These are phyloP conservation scores for Dinomys branickii DNA, from an alignment of 2,113 vertebrate genomes.

Conservation along the genomic window DNA sequence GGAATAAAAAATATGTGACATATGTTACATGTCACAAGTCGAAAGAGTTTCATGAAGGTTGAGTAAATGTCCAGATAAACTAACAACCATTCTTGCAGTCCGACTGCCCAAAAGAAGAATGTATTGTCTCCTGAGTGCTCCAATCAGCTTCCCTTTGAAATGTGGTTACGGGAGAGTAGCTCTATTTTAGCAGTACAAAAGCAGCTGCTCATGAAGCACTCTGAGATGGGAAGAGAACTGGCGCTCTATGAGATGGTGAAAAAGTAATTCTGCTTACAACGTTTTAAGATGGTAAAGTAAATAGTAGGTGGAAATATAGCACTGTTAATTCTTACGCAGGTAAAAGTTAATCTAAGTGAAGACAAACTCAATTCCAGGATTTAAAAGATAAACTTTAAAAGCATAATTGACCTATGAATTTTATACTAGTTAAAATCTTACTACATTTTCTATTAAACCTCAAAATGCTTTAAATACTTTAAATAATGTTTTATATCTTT, in stretches of 20 bases:
- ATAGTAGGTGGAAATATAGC: neutral
- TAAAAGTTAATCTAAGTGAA: constrained; percentile 18
- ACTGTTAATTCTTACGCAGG: neutral
- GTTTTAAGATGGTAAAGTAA: neutral
- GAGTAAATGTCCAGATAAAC: neutral
- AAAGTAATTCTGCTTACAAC: neutral
- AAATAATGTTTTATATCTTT: constrained; percentile 17
- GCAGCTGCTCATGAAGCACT: neutral
- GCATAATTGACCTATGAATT: neutral
- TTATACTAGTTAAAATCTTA: neutral
- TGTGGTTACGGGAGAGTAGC: neutral
- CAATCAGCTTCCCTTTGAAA: constrained; percentile 14
- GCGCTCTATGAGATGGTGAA: neutral
- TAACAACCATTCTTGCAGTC: neutral
- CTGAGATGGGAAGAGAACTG: neutral
- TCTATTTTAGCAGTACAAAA: constrained; percentile 45
- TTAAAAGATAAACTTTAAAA: neutral
- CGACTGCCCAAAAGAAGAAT: neutral
- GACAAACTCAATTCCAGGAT: constrained; percentile 8
- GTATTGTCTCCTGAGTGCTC: neutral
- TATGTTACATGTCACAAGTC: neutral
- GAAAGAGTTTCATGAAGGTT: neutral
- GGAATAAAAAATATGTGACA: neutral
- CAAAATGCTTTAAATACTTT: neutral
- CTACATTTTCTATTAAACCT: neutral